phyloP scores from a whole-genome alignment of 92 coral and sea anemone species.

The Umimayanthus chanpuru region DNA sequence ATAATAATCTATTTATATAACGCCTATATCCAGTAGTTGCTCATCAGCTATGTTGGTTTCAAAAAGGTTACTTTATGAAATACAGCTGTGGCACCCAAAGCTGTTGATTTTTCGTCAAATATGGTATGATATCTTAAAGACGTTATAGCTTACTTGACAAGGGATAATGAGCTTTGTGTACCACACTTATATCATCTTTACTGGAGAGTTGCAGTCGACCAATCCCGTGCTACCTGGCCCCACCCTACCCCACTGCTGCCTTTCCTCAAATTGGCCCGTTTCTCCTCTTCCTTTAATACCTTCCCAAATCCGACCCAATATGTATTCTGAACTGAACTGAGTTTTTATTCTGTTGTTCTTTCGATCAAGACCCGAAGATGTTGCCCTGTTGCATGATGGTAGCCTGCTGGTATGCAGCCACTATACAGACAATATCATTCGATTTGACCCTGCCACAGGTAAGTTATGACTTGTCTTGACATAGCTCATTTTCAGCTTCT shows the following conservation, averaged over 20 bases:
- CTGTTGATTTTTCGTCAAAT: no score
- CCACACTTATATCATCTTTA: no score
- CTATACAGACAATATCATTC: slow-evolving; percentile 68
- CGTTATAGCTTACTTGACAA: no score
- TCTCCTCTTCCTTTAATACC: background rate
- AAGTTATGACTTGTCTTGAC: slow-evolving; percentile 17
- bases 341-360: background rate
- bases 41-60: no score
- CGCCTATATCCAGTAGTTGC: no score
- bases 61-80: no score
- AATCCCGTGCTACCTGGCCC: background rate
- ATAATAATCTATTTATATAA: no score
- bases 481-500: no score
- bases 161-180: no score
- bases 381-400: slow-evolving; percentile 69
- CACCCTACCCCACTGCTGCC: background rate
- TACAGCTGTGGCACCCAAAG: no score
- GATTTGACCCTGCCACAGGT: slow-evolving; percentile 68
- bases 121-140: no score
- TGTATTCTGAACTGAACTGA: background rate
- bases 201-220: no score
- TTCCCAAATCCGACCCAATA: background rate
- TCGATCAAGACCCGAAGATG: slow-evolving; percentile 78
- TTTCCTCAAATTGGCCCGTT: background rate
- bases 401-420: slow-evolving; percentile 80